Evolutionary conservation across 2,888 invertebrate genomes (phyloP), one percentile per base, ranked within the genome.

Genomic region (Diarsia dahlii): DNA sequence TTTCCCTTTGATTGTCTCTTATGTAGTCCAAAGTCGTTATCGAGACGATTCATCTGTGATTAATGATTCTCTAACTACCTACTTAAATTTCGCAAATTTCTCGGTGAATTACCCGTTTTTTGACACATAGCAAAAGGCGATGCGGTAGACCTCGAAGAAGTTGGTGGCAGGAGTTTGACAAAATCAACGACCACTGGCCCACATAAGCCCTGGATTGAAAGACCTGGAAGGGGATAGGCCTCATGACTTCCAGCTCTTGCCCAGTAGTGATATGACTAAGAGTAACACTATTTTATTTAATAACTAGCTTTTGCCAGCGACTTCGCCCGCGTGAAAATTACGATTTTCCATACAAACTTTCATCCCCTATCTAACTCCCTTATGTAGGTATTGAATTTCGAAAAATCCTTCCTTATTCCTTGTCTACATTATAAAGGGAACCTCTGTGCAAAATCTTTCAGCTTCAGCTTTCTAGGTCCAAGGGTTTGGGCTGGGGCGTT

Each of bases 1-100:
- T 80, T 78, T 75, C 54, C 56, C 62, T 72, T 74, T 71, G 46
- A 60, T 71, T n/a, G n/a, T 20, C 1, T 2, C n/a, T 3, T 20
- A 71, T 73, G 74, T 82, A 71, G 82, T 45, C 1, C 82, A 71
- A 46, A 56, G 63, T 74, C 54, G 71, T 84, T 85, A 85, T 23
- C 34, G 23, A 18, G 9, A 23, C 56, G 50, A 62, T 65, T 77
- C 78, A 71, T 77, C 74, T 74, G 74, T 74, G 12, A 76, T 71
- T 28, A 28, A 28, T 80, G 9, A 63, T 60, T 71, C 20, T 50
- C 10, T 13, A 54, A 58, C 28, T 18, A 34, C 9, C 28, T 18
- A 34, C 9, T 23, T 20, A 10, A 18, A 68, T 69, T 71, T 56
- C 39, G 52, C 45, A 72, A 70, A 48, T 45, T n/a, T 3, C 23